Evolutionary conservation across 1,140 invertebrate species (phyloP), one percentile per base, ranked within the genome.

Genomic region (Hermatobates lingyangjiaoensis): DNA sequence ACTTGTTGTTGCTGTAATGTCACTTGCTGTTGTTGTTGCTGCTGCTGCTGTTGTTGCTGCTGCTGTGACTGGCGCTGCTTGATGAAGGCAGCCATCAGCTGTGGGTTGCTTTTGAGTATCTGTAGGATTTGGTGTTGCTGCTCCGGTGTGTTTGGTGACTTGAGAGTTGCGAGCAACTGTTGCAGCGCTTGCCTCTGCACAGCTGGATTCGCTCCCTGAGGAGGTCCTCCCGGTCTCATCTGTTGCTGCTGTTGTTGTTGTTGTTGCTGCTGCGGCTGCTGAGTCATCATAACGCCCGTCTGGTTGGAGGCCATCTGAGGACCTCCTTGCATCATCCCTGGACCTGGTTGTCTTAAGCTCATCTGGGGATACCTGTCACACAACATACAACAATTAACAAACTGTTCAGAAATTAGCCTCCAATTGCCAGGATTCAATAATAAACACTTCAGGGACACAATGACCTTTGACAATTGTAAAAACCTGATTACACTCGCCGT

Each of bases 21-120:
- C 62, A 64, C 54, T 47, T 61, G 58, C 40, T 62, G 60, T 38
- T 64, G 64, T 56, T 30, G 59, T 57, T 48, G 58, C 54, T 4
- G 63, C 57, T 45, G 61, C 64, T 65, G 58, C 51, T 62, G 60
- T 39, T 65, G 62, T 51, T 74, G 73, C 47, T 67, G 65, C 56
- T 66, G 68, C 56, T 71, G 69, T 52, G 66, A 61, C 54, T 68
- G 69, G 63, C 70, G 63, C n/a, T 59, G 58, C 53, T 92, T 92
- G 49, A 97, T 90, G 62, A 95, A 93, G 45, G 90, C 88, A 50
- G 92, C 91, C 90, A 96, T 96, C 12, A 97, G 72, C 53, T 87
- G 87, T 42, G 92, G 92, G 72, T 96, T 92, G 44, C 81, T 83
- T 67, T 93, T 94, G 42, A 97, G 76, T 60, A 97, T 92, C 58